Conservation (phyloP, 1,140 invertebrate species). For the Drosophila guanche region DNA sequence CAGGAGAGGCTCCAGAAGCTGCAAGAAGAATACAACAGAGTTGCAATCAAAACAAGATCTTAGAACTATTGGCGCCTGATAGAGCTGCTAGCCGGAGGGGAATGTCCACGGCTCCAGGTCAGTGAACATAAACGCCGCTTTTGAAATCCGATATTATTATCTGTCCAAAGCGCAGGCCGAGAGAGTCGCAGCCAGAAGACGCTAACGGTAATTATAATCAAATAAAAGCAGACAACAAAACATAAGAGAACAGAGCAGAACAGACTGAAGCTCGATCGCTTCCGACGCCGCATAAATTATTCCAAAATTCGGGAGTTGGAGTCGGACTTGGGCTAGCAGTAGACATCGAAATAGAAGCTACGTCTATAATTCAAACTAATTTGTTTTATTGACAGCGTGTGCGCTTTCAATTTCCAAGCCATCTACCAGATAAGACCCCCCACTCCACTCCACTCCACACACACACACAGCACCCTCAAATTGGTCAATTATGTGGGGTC, state of each 20-base stretch:
- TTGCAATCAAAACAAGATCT: constrained; percentile 80
- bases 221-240: constrained; percentile 70
- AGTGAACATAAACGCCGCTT: constrained; percentile 70
- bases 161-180: constrained; percentile 21
- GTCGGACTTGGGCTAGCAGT: not conserved
- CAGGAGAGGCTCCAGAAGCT: constrained; percentile 1
- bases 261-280: constrained; percentile 41
- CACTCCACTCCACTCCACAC: no score
- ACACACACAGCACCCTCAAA: constrained; percentile 50
- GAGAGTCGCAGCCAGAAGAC: not conserved
- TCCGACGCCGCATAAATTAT: constrained; percentile 78
- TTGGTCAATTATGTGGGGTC: constrained; percentile 72
- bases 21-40: constrained; percentile 61
- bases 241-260: no score
- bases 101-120: constrained; percentile 49
- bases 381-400: constrained; percentile 83
- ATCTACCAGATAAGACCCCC: constrained; percentile 28
- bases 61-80: constrained; percentile 80
- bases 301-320: not conserved
- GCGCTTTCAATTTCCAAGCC: constrained; percentile 43
- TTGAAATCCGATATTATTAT: constrained; percentile 80
- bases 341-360: constrained; percentile 58
- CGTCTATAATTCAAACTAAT: constrained; percentile 81
- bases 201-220: constrained; percentile 79
- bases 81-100: constrained; percentile 3